These are phyloP conservation scores for Glaucomys volans DNA, from an alignment of 2,113 vertebrate genomes.

Conservation along the genomic window DNA sequence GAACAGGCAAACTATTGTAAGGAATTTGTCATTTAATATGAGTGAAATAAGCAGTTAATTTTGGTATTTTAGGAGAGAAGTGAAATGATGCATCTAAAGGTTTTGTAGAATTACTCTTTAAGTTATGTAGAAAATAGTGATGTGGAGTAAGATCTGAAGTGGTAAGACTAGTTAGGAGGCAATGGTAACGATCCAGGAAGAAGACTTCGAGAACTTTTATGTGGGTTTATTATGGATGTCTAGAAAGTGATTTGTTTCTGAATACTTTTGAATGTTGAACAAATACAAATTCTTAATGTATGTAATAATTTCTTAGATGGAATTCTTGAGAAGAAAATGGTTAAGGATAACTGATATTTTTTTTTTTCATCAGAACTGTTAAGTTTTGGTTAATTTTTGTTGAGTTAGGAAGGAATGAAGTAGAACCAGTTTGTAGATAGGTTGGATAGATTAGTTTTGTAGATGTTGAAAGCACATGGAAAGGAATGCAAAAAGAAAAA, in stretches of 20 bases:
- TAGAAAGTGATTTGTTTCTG: not conserved
- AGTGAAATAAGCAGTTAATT: not conserved
- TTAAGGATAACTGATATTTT: not conserved
- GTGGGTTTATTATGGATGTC: not conserved
- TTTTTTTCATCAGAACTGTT: not conserved
- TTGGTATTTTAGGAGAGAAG: not conserved
- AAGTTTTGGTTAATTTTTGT: not conserved
- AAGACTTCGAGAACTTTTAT: not conserved
- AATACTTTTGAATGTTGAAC: not conserved
- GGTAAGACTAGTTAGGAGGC: not conserved
- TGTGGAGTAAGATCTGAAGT: not conserved
- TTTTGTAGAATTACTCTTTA: not conserved
- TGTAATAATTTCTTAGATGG: not conserved
- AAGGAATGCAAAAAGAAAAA: too few relatives aligned
- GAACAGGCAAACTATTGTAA: not conserved
- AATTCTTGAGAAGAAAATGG: too few relatives aligned
- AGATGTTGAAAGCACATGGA: too few relatives aligned
- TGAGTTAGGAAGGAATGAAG: not conserved
- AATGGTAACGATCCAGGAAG: not conserved
- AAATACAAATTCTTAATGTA: not conserved
- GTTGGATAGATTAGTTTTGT: not conserved
- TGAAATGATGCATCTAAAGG: not conserved
- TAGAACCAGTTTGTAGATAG: not conserved
- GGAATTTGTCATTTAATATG: not conserved
- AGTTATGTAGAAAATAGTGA: not conserved